Evolutionary conservation across 2,797 vertebrate species (phyloP), one percentile per base, ranked within the genome.

Genomic region (Schizopygopsis malacanthus): DNA sequence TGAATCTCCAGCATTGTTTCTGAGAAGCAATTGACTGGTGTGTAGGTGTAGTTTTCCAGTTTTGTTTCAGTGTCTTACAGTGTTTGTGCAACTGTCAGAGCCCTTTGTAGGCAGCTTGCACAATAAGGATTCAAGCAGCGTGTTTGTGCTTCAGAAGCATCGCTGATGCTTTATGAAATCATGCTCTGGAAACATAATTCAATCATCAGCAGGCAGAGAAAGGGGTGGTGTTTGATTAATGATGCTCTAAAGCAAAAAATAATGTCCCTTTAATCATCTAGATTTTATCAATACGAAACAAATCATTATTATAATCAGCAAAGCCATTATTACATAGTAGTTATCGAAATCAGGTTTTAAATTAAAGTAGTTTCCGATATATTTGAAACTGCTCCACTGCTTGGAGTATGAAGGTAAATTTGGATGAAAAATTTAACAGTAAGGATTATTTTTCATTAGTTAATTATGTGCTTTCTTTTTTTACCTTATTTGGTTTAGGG

Each of bases 11-110:
- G 71, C 37, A 65, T 76, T 65, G 28, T 65, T 50, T 52, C 41
- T 63, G 82, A 0, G 25, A 65, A 77, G 37, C 54, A 73, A 47
- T 25, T 45, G 81, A n/a, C 54, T 83, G 28, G 72, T 76, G 56
- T 76, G 59, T 50, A 76, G 25, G 79, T 13, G 73, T 20, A 77
- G 37, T 54, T 78, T 72, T 85, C 65, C 43, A 52, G 54, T 63
- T 61, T 33, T 54, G 2, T 7, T 69, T 25, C 10, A 5, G 4
- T 61, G 16, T 52, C 43, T 65, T 50, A 37, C 25, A 43, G 43
- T 39, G 33, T 77, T 77, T 67, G 82, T 43, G 71, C 73, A 28
- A 56, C 80, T 41, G 28, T 39, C 33, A 69, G 47, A 50, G 33
- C 28, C n/a, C n/a, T 77, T 50, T 77, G 20, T 67, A 65, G 43